A percentile compares a stretch with the other conserved stretches of the same genome.
phyloP scores from a whole-genome alignment of 2,888 invertebrate genomes.

The Xestobium rufovillosum region DNA sequence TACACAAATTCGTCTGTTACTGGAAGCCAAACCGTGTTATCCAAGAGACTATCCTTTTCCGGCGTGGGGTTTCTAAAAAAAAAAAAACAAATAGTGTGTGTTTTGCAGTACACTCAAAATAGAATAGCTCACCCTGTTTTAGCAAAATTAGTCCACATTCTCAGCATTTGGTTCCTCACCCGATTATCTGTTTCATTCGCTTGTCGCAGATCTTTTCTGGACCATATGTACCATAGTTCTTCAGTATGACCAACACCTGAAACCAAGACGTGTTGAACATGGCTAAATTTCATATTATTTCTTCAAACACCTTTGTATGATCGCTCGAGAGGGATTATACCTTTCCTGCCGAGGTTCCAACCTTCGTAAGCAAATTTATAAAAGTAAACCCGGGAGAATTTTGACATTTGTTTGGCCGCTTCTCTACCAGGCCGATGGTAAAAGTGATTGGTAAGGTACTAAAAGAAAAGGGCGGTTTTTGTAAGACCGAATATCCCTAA shows the following conservation, averaged over 20 bases:
- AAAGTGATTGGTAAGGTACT: too few species aligned
- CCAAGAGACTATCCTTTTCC: not conserved
- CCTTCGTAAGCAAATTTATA: not conserved
- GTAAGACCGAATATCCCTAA: too few species aligned
- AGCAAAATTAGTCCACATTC: constrained; percentile 2
- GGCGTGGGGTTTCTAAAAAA: not conserved
- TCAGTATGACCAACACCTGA: constrained; percentile 1
- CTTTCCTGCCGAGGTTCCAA: too few species aligned
- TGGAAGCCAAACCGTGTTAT: constrained; percentile 1
- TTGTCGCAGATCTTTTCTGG: not conserved
- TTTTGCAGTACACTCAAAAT: not conserved
- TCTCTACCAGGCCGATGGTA: too few species aligned
- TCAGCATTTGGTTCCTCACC: not conserved
- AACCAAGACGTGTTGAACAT: too few species aligned
- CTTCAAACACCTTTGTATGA: too few species aligned
- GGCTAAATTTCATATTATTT: too few species aligned
- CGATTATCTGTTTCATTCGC: not conserved
- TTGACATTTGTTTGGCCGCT: not conserved
- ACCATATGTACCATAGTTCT: constrained; percentile 1
- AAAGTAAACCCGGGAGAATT: not conserved
- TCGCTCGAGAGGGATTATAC: too few species aligned
- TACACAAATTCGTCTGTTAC: not conserved
- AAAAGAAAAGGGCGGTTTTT: too few species aligned
- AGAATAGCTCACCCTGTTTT: constrained; percentile 1
- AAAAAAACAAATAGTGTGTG: constrained; percentile 1